Percentiles rank a stretch among this genome's conserved stretches.
phyloP scores from a whole-genome alignment of 1,140 invertebrate genomes.

The Papilio helenus region DNA sequence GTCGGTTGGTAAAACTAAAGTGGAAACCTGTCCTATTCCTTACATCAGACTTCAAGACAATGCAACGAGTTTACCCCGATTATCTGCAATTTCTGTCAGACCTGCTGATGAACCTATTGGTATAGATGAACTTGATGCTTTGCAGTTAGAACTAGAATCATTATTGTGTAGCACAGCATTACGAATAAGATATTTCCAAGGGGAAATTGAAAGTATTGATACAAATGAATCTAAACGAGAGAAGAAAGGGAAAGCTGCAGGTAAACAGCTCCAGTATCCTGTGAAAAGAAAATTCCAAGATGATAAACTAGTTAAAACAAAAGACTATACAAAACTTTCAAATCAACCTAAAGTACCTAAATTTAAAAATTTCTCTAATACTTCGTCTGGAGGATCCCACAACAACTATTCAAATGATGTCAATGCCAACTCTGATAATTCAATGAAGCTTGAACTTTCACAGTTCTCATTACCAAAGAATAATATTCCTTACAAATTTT shows the following conservation, averaged over 20 bases:
- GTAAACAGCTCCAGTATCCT: slow-evolving; percentile 82
- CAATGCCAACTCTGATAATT: slow-evolving; percentile 82
- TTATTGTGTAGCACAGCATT: slow-evolving; percentile 92
- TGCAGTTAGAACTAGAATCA: slow-evolving; percentile 95
- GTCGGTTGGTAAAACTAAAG: slow-evolving; percentile 74
- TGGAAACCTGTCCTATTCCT: slow-evolving; percentile 73
- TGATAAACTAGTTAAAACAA: slow-evolving; percentile 80
- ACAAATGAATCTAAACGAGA: slow-evolving; percentile 87
- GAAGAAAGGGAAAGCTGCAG: slow-evolving; percentile 85
- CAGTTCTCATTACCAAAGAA: slow-evolving; percentile 90
- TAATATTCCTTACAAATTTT: slow-evolving; percentile 97
- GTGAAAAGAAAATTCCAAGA: slow-evolving; percentile 84
- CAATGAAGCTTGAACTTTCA: slow-evolving; percentile 86
- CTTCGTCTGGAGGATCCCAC: slow-evolving; percentile 70
- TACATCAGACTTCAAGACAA: slow-evolving; percentile 78
- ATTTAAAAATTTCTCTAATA: slow-evolving; percentile 79
- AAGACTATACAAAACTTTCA: slow-evolving; percentile 79
- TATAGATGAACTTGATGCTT: slow-evolving; percentile 91
- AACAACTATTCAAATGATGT: slow-evolving; percentile 77
- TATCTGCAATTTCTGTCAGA: slow-evolving; percentile 71
- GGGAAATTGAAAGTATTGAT: slow-evolving; percentile 88
- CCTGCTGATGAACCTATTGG: slow-evolving; percentile 80
- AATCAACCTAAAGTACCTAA: slow-evolving; percentile 83
- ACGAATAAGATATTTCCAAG: slow-evolving; percentile 88
- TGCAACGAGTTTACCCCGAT: slow-evolving; percentile 67